Base-by-base conservation (phyloP, 2,113 vertebrate species). In the Chelonoidis abingdonii region DNA sequence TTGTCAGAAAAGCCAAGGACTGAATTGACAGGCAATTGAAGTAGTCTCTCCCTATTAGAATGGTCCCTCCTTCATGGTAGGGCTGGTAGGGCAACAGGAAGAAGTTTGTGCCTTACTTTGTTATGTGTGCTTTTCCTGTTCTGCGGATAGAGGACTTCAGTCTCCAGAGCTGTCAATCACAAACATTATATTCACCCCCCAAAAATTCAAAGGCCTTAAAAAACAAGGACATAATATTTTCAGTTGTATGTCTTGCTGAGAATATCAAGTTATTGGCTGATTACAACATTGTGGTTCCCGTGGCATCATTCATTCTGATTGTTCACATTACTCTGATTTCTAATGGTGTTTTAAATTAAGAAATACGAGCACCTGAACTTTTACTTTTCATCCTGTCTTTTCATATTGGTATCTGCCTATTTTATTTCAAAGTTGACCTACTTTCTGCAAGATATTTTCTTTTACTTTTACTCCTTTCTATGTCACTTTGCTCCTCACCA, bases 361-460 rank as follows among this genome's bases (percentile, higher is more conserved):
- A 87, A 78, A 9, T 85, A 84, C 38, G 31, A 29, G n/a, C 3
- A 21, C 3, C 65, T 52, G 53, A 92, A 6, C 75, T 65, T 86
- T 80, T 27, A 3, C 24, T 80, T 52, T 54, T n/a, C n/a, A 9
- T 38, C 57, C 41, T 49, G 38, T 50, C 31, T 90, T 80, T 80
- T 92, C 38, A 4, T 80, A n/a, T 56, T 27, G 14, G 13, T 53
- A 38, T 90, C 49, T 84, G 53, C 41, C n/a, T 25, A 54, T 76
- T 93, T 92, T 56, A 53, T 44, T 53, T 95, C 84, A 76, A 0
- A 1, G 1, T 25, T 97, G 94, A 96, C 96, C 90, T 89, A 76
- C 65, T 97, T 97, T 94, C 81, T 91, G 29, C 82, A 88, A n/a
- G 10, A 31, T 52, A 54, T 84, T 80, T 80, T 95, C 86, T 90